phyloP scores from a whole-genome alignment of 2,888 invertebrate genomes.

The Drosophila hamatofila region DNA sequence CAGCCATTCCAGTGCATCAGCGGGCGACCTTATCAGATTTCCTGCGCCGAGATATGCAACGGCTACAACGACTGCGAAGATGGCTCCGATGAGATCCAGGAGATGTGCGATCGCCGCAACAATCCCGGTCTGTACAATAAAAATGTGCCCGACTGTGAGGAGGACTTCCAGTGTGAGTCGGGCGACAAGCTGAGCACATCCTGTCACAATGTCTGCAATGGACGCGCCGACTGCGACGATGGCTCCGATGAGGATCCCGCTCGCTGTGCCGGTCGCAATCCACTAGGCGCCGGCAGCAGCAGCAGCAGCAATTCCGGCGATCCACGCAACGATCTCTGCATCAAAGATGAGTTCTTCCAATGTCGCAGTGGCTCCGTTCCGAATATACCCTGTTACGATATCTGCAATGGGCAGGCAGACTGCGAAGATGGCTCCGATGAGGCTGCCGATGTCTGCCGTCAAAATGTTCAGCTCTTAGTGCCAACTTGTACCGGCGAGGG shows the following conservation, averaged over 20 bases:
- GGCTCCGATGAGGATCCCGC: constrained; percentile 80
- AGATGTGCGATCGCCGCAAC: constrained; percentile 9
- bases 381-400: constrained; percentile 87
- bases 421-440: constrained; percentile 89
- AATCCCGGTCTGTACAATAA: not conserved
- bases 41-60: constrained; percentile 22
- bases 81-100: constrained; percentile 29
- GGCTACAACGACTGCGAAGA: constrained; percentile 3
- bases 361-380: not conserved
- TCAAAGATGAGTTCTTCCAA: not conserved
- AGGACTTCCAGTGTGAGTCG: constrained; percentile 22
- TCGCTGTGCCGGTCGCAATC: not conserved
- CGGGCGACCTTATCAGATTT: not conserved
- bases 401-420: constrained; percentile 87
- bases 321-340: not conserved
- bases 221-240: constrained; percentile 88
- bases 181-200: constrained; percentile 10
- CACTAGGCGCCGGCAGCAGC: fast-evolving
- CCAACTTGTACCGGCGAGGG: constrained; percentile 11
- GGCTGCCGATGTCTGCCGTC: constrained; percentile 57
- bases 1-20: constrained; percentile 5
- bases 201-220: constrained; percentile 71
- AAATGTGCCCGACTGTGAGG: constrained; percentile 10
- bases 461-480: not conserved
- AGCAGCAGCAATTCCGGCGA: not conserved